Evolutionary conservation across 2,888 invertebrate genomes (phyloP).

Genomic region (Zaprionus lineosus): DNA sequence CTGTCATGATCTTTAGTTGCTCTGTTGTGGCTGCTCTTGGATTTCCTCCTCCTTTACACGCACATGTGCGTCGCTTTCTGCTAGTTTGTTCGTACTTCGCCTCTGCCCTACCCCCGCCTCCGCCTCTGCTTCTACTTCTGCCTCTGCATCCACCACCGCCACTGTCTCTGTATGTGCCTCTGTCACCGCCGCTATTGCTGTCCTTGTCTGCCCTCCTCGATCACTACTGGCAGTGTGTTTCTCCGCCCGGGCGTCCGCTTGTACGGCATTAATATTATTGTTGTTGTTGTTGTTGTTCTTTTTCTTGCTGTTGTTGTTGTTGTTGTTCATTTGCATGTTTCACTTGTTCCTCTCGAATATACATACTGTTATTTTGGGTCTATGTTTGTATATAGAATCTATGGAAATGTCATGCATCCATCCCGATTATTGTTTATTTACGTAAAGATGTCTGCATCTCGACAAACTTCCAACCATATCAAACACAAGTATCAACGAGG

Average conservation of each 20-base stretch:
- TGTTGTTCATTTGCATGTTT: constrained; percentile 19
- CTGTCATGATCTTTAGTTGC: constrained; percentile 50
- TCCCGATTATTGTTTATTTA: no score
- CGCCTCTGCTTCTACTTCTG: no score
- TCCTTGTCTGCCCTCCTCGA: constrained; percentile 13
- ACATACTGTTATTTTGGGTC: neutral
- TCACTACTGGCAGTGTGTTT: no score
- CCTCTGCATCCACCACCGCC: no score
- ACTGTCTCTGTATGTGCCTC: constrained; percentile 13
- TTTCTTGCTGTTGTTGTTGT: constrained; percentile 35
- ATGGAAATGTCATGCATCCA: no score
- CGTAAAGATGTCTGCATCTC: no score
- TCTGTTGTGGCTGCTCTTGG: constrained; percentile 29
- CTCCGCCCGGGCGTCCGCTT: constrained; percentile 29
- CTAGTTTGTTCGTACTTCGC: constrained; percentile 13
- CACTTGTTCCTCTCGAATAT: neutral
- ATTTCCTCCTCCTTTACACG: constrained; percentile 48
- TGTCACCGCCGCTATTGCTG: neutral
- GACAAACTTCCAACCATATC: no score
- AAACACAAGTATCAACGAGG: neutral
- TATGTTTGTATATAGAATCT: neutral
- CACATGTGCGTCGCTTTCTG: constrained; percentile 58
- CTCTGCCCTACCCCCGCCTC: constrained; percentile 9
- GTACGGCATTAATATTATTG: constrained; percentile 34
- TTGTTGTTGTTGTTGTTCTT: constrained; percentile 25